Evolutionary conservation across 2,113 vertebrate species (phyloP).

Genomic region (Pteruthius melanotis): DNA sequence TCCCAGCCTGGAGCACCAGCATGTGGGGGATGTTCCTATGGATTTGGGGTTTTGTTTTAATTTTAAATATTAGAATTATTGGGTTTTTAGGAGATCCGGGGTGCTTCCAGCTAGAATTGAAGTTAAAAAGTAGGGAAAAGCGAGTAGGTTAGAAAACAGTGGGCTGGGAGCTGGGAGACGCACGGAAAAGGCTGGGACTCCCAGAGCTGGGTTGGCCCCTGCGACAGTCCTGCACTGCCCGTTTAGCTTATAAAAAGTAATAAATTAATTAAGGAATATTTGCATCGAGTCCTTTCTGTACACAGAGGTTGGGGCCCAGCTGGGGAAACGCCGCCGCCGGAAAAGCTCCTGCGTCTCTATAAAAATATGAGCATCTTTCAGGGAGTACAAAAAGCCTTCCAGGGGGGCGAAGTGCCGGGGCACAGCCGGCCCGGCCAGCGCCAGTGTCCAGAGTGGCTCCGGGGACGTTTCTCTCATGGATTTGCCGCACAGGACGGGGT

Average conservation of each 20-base stretch:
- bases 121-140: neutral
- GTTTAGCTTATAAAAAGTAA: slow-evolving; percentile 77
- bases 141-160: neutral
- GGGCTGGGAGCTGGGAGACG: neutral
- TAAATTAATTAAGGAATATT: slow-evolving; percentile 77
- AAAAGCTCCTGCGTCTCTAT: neutral
- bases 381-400: slow-evolving; percentile 19
- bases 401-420: neutral
- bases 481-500: neutral
- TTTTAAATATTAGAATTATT: neutral
- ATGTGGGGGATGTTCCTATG: neutral
- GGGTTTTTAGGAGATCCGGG: neutral
- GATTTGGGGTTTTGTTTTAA: neutral
- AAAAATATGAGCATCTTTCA: slow-evolving; percentile 21
- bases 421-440: neutral
- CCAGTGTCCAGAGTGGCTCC: neutral
- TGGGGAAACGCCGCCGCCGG: neutral
- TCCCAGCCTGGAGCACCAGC: neutral
- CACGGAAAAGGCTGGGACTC: neutral
- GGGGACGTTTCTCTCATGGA: neutral
- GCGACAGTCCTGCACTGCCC: neutral
- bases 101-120: neutral
- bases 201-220: neutral
- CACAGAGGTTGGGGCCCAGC: slow-evolving; percentile 53
- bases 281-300: slow-evolving; percentile 60